phyloP scores from a whole-genome alignment of 2,797 vertebrate genomes.

The Margarornis squamiger region DNA sequence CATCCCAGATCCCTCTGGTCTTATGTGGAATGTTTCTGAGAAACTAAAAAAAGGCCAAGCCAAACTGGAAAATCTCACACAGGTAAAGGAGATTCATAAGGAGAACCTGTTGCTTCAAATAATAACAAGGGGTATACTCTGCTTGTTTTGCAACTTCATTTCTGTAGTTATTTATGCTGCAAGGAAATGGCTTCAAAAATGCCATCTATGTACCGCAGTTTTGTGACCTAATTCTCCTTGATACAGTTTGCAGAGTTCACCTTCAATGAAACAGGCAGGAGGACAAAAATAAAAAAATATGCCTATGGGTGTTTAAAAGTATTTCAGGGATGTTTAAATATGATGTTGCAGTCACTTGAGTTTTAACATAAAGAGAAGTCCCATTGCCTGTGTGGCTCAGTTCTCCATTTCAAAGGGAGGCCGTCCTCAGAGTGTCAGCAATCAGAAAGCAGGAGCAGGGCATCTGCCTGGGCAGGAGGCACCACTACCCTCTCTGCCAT shows the following conservation, averaged over 20 bases:
- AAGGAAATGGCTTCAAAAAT: not conserved
- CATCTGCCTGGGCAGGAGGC: not conserved
- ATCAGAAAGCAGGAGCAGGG: not conserved
- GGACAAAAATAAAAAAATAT: not conserved
- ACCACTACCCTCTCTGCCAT: not conserved
- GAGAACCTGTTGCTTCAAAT: not conserved
- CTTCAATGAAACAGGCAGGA: not conserved
- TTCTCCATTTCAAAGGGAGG: not conserved
- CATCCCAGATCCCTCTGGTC: rapidly evolving
- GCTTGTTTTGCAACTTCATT: not conserved
- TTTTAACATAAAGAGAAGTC: not conserved
- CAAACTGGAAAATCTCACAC: not conserved
- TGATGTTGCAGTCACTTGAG: not conserved
- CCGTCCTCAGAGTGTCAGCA: rapidly evolving
- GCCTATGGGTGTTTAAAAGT: not conserved
- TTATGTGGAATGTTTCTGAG: not conserved
- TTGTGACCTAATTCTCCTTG: not conserved
- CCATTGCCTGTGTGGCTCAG: not conserved
- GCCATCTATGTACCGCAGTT: not conserved
- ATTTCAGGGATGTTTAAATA: not conserved
- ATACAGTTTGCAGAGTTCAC: not conserved
- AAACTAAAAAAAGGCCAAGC: not conserved
- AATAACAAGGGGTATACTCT: not conserved
- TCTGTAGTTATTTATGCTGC: not conserved
- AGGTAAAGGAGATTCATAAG: not conserved